Percentiles rank a stretch among this genome's conserved stretches.
Evolutionary conservation across 2,888 invertebrate species (phyloP).

Genomic region (Acronicta leporina): DNA sequence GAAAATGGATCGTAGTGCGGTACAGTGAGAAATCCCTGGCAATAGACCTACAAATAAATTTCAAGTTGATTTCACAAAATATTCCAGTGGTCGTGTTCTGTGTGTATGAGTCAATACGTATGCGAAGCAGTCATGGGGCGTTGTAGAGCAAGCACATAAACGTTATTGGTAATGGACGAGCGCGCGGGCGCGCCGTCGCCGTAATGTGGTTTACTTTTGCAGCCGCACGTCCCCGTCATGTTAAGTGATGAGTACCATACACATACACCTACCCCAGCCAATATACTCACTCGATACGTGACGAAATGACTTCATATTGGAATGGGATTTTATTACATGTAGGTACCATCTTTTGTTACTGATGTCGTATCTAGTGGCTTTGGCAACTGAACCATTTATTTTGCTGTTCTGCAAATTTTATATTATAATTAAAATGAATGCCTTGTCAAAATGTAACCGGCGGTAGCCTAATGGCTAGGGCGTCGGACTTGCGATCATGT

Average conservation of each 20-base stretch:
- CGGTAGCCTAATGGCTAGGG: too few species aligned
- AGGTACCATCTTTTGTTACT: constrained; percentile 2
- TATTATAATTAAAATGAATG: too few species aligned
- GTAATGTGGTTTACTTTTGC: constrained; percentile 63
- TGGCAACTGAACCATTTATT: too few species aligned
- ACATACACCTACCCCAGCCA: constrained; percentile 19
- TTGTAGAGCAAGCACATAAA: constrained; percentile 56
- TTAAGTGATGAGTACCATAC: constrained; percentile 60
- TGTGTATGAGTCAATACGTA: constrained; percentile 47
- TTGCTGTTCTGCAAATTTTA: too few species aligned
- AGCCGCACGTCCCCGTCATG: constrained; percentile 59
- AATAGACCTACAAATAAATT: constrained; percentile 20
- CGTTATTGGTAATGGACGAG: constrained; percentile 53
- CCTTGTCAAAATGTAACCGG: too few species aligned
- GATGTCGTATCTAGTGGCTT: background rate
- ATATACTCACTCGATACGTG: constrained; percentile 11
- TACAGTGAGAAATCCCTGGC: constrained; percentile 17
- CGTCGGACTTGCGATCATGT: too few species aligned
- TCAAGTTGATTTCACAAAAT: constrained; percentile 28
- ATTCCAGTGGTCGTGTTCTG: constrained; percentile 36
- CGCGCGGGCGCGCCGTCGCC: constrained; percentile 26
- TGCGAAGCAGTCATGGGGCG: constrained; percentile 32
- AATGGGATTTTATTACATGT: constrained; percentile 18
- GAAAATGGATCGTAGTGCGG: constrained; percentile 9
- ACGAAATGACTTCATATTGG: constrained; percentile 31